Evolutionary conservation across 2,797 vertebrate species (phyloP), one percentile per base, ranked within the genome.

Genomic region (Propithecus perrieri): DNA sequence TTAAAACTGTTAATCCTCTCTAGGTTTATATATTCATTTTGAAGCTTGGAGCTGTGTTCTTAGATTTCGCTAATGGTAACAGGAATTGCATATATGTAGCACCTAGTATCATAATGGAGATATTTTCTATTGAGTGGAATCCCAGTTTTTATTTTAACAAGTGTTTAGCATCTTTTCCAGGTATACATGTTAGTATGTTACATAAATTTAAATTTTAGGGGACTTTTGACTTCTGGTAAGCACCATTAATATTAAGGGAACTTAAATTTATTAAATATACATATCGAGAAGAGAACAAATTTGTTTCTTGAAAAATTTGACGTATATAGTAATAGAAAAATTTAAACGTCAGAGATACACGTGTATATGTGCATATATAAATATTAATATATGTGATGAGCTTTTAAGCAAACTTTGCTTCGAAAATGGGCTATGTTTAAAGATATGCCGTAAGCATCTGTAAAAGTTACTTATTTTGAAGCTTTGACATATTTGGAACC

Each of bases 1-100:
- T 92, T 97, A 90, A 87, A 95, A 95, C 65, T 87, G 0, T 95
- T 94, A 88, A 93, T 84, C 17, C 12, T 90, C 26, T 92, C 71
- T 78, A n/a, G 41, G 7, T 69, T 96, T 97, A 0, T 94, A 33
- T 87, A 96, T 96, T 93, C 0, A 1, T 97, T 89, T 71, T 2
- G 28, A 84, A 89, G 83, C 0, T 0, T 94, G 76, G 65, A n/a
- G 12, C 85, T 80, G 18, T 91, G 59, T 30, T 78, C 81, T 83
- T 14, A 35, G 33, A 61, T 85, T 86, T 97, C 78, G 75, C 85
- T 95, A 41, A 26, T 26, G 5, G 5, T 76, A 10, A 10, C 2
- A 95, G 20, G 2, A 0, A 96, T 97, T 97, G 65, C 48, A n/a
- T 75, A 30, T 90, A 59, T 4, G 48, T 88, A 96, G 43, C 26